Evolutionary conservation across 2,888 invertebrate genomes (phyloP).

Genomic region (Rhaphigaster nebulosa): DNA sequence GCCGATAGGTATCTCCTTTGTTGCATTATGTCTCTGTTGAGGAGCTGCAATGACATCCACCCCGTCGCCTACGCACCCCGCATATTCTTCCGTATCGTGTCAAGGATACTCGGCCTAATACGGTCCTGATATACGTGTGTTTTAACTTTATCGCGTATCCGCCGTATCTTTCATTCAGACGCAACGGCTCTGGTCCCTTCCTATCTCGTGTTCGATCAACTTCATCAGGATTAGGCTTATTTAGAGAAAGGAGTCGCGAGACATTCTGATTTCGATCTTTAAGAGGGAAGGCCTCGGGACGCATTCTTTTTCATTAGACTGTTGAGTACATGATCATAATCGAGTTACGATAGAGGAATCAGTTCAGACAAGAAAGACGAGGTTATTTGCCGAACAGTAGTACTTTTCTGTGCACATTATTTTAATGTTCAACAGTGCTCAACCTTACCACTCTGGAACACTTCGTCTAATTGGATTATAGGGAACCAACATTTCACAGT

Average conservation of each 20-base stretch:
- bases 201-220: background rate
- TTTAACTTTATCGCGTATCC: background rate
- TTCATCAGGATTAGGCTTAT: background rate
- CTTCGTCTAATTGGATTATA: background rate
- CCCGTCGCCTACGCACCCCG: constrained; percentile 7
- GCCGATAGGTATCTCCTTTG: background rate
- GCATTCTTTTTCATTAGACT: background rate
- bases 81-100: constrained; percentile 39
- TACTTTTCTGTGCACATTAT: background rate
- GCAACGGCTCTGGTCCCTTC: background rate
- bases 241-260: background rate
- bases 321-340: background rate
- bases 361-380: background rate
- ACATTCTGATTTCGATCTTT: background rate
- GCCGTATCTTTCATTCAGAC: constrained; percentile 14
- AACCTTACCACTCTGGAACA: background rate
- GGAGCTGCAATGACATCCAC: background rate
- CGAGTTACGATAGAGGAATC: background rate
- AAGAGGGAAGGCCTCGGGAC: background rate
- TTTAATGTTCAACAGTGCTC: background rate
- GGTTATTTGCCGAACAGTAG: background rate
- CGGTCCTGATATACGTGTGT: background rate
- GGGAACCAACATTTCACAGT: background rate
- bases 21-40: constrained; percentile 25
- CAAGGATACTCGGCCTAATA: constrained; percentile 33